These are phyloP conservation scores for Oceanodroma tethys DNA, from an alignment of 2,113 vertebrate species.

Conservation along the genomic window DNA sequence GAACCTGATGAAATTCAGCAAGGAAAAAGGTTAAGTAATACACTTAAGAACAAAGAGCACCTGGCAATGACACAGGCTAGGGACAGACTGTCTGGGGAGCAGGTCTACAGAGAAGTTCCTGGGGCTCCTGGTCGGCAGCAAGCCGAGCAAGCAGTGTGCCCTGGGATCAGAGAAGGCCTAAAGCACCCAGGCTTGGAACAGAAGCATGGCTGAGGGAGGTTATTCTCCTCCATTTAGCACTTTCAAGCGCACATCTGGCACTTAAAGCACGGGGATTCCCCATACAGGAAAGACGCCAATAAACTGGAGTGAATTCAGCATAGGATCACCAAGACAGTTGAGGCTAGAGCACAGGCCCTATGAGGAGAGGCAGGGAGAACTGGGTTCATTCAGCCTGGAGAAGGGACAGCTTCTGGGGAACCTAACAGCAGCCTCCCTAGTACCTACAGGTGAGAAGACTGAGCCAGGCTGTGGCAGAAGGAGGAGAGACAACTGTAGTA, in stretches of 20 bases:
- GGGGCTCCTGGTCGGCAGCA: neutral
- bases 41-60: neutral
- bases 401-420: neutral
- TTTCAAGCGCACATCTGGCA: neutral
- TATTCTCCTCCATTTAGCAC: neutral
- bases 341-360: neutral
- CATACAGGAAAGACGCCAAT: neutral
- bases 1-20: neutral
- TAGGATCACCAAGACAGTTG: neutral
- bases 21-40: neutral
- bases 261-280: neutral
- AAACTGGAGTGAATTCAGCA: neutral
- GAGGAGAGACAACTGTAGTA: neutral
- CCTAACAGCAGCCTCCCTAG: neutral
- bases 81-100: neutral
- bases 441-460: neutral
- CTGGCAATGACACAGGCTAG: neutral
- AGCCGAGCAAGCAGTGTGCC: neutral
- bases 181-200: neutral
- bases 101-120: neutral
- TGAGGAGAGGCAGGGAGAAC: rapidly evolving
- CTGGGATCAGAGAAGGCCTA: neutral
- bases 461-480: neutral
- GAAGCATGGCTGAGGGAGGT: neutral
- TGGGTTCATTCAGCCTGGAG: neutral